A percentile compares a stretch with the other conserved stretches of the same genome.
phyloP scores from a whole-genome alignment of 2,113 vertebrate species.

The Corynorhinus townsendii region DNA sequence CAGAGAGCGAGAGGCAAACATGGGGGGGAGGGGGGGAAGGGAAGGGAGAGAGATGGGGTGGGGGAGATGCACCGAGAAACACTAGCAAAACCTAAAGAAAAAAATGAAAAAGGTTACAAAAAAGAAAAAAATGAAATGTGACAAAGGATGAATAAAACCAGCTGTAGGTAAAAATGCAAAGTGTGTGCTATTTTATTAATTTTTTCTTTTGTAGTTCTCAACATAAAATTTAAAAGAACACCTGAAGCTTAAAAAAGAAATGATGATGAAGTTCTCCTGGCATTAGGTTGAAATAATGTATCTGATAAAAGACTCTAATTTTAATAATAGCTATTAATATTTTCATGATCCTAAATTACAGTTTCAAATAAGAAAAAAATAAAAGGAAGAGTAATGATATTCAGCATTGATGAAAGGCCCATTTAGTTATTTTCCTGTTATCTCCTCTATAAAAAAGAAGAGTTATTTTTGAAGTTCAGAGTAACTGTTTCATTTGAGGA shows the following conservation, averaged over 20 bases:
- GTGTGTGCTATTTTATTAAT: neutral
- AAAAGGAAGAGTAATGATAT: slow-evolving; percentile 43
- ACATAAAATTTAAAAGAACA: slow-evolving; percentile 41
- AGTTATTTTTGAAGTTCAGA: slow-evolving; percentile 48
- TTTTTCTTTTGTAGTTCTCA: slow-evolving; percentile 8
- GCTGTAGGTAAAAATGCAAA: neutral
- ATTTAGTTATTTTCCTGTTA: slow-evolving; percentile 37
- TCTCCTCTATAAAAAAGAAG: neutral
- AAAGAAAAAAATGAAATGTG: neutral
- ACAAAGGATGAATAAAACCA: slow-evolving; percentile 26
- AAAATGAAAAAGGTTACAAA: neutral
- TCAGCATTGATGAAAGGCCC: neutral
- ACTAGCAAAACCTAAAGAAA: neutral
- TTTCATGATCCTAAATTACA: slow-evolving; percentile 57
- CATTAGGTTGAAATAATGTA: neutral
- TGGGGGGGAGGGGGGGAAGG: too few species aligned
- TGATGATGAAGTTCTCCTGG: slow-evolving; percentile 1
- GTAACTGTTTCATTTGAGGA: neutral
- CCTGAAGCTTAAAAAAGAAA: slow-evolving; percentile 18
- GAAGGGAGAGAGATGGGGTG: fast-evolving
- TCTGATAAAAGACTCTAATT: slow-evolving; percentile 27
- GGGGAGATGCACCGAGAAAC: neutral
- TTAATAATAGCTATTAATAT: slow-evolving; percentile 44
- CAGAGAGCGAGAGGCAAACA: neutral
- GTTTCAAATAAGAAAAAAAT: slow-evolving; percentile 49